These are phyloP conservation scores for Dufourea novaeangliae DNA, from an alignment of 1,140 invertebrate species.

Conservation along the genomic window DNA sequence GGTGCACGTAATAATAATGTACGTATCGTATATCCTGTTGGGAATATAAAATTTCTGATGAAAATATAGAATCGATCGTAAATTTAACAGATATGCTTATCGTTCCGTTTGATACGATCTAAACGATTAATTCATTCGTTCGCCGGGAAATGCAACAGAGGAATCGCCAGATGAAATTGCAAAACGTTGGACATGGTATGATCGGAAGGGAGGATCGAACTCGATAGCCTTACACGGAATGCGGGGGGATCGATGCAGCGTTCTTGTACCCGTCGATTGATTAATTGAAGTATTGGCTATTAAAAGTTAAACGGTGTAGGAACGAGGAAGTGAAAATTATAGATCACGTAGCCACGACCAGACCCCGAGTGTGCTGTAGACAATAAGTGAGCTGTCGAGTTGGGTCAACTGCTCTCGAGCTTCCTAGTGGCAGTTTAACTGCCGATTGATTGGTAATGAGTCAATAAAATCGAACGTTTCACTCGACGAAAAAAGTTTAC, in stretches of 20 bases:
- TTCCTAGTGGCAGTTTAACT: neutral
- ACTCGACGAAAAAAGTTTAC: neutral
- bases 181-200: neutral
- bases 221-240: constrained; percentile 1
- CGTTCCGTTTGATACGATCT: neutral
- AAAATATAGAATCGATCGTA: too few species aligned
- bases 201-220: neutral
- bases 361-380: neutral
- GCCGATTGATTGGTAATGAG: neutral
- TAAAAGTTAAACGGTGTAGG: constrained; percentile 43
- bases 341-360: constrained; percentile 46
- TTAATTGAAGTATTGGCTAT: constrained; percentile 43
- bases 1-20: too few species aligned
- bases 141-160: neutral
- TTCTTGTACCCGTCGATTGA: constrained; percentile 36
- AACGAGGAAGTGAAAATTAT: constrained; percentile 59
- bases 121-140: neutral
- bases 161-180: neutral
- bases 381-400: constrained; percentile 46
- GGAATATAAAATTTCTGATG: neutral
- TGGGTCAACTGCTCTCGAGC: constrained; percentile 35
- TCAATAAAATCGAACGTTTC: neutral
- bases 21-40: too few species aligned
- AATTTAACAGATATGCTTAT: too few species aligned
- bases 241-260: constrained; percentile 32